phyloP scores from a whole-genome alignment of 2,888 invertebrate genomes.

The Epistrophella euchroma region DNA sequence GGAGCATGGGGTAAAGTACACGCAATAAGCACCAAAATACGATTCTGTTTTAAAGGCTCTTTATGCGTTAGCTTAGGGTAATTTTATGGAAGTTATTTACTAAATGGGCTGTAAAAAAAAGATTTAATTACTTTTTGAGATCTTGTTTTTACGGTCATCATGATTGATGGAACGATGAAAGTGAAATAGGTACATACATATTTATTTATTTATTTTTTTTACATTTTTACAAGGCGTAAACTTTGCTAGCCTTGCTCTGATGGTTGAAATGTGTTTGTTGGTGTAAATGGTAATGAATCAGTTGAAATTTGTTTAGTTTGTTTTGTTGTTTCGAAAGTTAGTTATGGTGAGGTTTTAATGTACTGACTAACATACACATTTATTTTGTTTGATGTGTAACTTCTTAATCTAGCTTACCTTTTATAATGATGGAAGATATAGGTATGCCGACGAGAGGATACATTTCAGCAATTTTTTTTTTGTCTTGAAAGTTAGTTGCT shows the following conservation, averaged over 20 bases:
- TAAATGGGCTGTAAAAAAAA: conserved; percentile 52
- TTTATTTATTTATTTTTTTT: not conserved
- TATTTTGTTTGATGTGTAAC: not conserved
- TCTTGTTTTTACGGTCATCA: conserved; percentile 56
- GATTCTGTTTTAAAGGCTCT: conserved; percentile 28
- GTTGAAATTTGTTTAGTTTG: not conserved
- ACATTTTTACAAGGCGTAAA: not conserved
- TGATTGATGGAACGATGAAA: conserved; percentile 40
- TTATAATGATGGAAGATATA: no score
- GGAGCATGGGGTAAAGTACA: conserved; percentile 1
- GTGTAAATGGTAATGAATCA: not conserved
- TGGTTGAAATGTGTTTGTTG: not conserved
- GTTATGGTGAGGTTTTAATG: not conserved
- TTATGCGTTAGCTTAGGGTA: conserved; percentile 52
- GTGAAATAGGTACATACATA: conserved; percentile 40
- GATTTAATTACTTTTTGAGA: conserved; percentile 63
- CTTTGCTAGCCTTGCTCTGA: not conserved
- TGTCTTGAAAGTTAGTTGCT: no score
- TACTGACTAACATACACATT: not conserved
- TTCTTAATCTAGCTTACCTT: not conserved
- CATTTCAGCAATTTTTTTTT: no score
- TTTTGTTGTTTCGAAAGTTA: not conserved
- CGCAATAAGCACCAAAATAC: conserved; percentile 19
- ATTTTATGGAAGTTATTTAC: conserved; percentile 60
- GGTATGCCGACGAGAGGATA: no score